Evolutionary conservation across 2,113 vertebrate genomes (phyloP).

Genomic region (Podiceps cristatus): DNA sequence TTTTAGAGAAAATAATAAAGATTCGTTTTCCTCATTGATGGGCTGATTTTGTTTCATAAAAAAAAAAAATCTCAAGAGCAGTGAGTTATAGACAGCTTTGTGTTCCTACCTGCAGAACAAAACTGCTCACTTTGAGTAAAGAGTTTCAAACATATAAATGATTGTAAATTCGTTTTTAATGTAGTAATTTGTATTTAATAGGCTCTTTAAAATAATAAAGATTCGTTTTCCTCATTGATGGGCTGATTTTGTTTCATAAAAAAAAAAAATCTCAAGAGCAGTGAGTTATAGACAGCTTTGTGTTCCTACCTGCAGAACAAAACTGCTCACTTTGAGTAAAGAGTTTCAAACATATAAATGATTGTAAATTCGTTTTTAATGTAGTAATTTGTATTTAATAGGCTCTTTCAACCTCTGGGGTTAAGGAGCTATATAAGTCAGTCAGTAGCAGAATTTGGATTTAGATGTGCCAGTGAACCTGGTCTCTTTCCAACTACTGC

Average conservation of each 20-base stretch:
- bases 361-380: neutral
- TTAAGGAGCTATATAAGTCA: neutral
- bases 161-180: neutral
- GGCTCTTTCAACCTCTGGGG: neutral
- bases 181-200: neutral
- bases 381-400: neutral
- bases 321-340: neutral
- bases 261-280: neutral
- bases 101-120: neutral
- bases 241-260: slow-evolving; percentile 59
- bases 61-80: neutral
- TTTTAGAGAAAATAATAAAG: slow-evolving; percentile 62
- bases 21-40: slow-evolving; percentile 33
- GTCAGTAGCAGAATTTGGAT: neutral
- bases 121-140: neutral
- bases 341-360: neutral
- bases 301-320: neutral
- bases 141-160: neutral
- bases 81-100: neutral
- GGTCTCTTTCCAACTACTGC: neutral
- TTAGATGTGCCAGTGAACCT: neutral
- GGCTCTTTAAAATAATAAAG: slow-evolving; percentile 45
- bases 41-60: slow-evolving; percentile 59
- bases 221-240: slow-evolving; percentile 33
- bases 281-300: neutral